Percentiles rank a stretch among this genome's conserved stretches.
Conservation (phyloP, 30 jellyfish, hydroid and myxozoan species). For the Pelagia noctiluca region DNA sequence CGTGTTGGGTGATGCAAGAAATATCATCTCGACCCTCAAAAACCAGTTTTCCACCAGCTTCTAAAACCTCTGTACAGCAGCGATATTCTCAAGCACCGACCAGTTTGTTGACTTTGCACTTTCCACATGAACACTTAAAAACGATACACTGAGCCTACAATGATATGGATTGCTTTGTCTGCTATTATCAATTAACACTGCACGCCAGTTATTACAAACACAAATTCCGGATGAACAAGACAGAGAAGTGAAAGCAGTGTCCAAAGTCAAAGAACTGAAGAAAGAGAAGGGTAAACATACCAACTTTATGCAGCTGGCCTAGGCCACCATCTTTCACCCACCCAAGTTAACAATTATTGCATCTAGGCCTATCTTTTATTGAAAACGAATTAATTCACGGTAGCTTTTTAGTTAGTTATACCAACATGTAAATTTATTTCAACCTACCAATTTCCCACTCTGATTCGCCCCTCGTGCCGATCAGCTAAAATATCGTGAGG, state of each 20-base stretch:
- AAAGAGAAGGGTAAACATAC: neutral
- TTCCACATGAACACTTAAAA: slow-evolving; percentile 26
- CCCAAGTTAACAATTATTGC: slow-evolving; percentile 13
- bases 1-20: slow-evolving; percentile 13
- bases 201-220: neutral
- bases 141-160: neutral
- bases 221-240: neutral
- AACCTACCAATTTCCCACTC: slow-evolving; percentile 41
- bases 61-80: slow-evolving; percentile 49
- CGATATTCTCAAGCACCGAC: slow-evolving; percentile 53
- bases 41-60: slow-evolving; percentile 22
- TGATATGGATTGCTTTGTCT: slow-evolving; percentile 1
- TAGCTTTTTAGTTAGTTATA: neutral
- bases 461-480: slow-evolving; percentile 48
- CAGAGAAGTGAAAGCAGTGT: slow-evolving; percentile 6
- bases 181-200: neutral
- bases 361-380: neutral
- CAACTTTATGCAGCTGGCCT: neutral
- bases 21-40: slow-evolving; percentile 31
- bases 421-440: neutral
- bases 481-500: slow-evolving; percentile 59
- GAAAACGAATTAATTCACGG: neutral
- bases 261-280: neutral
- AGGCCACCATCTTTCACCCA: neutral
- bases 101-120: slow-evolving; percentile 25